Conservation (phyloP, 2,888 invertebrate genomes). For the Orthonychiurus folsomi region DNA sequence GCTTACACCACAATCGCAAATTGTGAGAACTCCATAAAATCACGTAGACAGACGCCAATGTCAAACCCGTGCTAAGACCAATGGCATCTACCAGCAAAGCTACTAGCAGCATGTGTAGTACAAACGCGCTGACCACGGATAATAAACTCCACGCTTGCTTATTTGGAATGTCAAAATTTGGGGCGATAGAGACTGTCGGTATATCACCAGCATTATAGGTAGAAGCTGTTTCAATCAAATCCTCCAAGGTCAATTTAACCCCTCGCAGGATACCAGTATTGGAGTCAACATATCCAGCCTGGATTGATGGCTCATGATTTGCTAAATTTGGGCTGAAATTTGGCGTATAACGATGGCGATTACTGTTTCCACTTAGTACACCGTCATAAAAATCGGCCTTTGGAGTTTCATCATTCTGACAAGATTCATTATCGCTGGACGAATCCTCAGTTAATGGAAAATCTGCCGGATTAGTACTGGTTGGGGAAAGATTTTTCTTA, state of each 20-base stretch:
- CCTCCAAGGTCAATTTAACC: conserved; percentile 29
- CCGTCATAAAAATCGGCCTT: not conserved
- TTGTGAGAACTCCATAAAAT: conserved; percentile 26
- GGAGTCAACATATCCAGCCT: not conserved
- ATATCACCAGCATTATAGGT: not conserved
- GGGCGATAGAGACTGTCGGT: not conserved
- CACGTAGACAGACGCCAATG: not conserved
- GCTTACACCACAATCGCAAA: conserved; percentile 24
- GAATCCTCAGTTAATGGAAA: conserved; percentile 4
- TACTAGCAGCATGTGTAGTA: not conserved
- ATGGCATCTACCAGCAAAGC: not conserved
- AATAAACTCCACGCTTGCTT: not conserved
- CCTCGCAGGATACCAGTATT: not conserved
- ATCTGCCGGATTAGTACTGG: not conserved
- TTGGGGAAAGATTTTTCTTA: conserved; percentile 1
- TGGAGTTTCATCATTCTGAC: not conserved
- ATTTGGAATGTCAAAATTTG: not conserved
- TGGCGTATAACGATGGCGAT: not conserved
- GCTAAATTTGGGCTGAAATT: not conserved
- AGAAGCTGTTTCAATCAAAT: conserved; percentile 19
- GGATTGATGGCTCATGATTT: not conserved
- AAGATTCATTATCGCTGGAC: not conserved
- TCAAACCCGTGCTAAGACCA: not conserved
- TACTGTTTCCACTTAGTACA: not conserved
- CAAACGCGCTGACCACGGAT: not conserved